Conservation (phyloP, 2,888 invertebrate genomes). For the Dasypogon diadema region DNA sequence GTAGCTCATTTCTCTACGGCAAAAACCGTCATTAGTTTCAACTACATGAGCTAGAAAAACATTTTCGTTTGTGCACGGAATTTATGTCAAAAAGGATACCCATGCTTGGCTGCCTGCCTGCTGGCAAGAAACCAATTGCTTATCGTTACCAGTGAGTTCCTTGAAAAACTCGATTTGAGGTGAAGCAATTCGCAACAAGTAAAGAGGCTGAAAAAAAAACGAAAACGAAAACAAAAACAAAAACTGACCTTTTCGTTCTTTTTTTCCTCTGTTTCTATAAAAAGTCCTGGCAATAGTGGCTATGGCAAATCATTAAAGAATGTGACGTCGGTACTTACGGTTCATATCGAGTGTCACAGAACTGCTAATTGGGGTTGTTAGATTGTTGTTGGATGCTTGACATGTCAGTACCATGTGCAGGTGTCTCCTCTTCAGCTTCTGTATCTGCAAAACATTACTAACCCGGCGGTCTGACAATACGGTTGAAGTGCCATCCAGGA, state of each 20-base stretch:
- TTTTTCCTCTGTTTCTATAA: background rate
- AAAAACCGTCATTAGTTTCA: constrained; percentile 42
- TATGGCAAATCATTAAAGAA: constrained; percentile 30
- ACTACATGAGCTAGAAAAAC: constrained; percentile 47
- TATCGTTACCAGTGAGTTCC: constrained; percentile 26
- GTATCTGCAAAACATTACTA: constrained; percentile 74
- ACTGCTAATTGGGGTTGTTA: constrained; percentile 75
- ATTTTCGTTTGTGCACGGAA: constrained; percentile 40
- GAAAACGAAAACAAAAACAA: constrained; percentile 2
- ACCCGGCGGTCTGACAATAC: constrained; percentile 75
- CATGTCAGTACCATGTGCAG: constrained; percentile 76
- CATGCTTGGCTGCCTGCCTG: constrained; percentile 40
- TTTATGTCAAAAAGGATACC: constrained; percentile 33
- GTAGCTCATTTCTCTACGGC: constrained; percentile 5
- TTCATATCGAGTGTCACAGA: constrained; percentile 78
- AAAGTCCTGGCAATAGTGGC: constrained; percentile 12
- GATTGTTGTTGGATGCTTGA: constrained; percentile 78
- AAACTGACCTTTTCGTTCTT: constrained; percentile 13
- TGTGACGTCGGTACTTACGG: constrained; percentile 70
- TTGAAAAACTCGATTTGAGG: constrained; percentile 19
- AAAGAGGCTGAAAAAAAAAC: background rate
- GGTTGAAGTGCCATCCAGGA: constrained; percentile 74
- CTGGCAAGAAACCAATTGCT: constrained; percentile 40
- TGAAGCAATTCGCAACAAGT: constrained; percentile 25
- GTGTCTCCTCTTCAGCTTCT: constrained; percentile 75